These are phyloP conservation scores for Tapirus indicus DNA, from an alignment of 2,797 vertebrate genomes.

Conservation along the genomic window DNA sequence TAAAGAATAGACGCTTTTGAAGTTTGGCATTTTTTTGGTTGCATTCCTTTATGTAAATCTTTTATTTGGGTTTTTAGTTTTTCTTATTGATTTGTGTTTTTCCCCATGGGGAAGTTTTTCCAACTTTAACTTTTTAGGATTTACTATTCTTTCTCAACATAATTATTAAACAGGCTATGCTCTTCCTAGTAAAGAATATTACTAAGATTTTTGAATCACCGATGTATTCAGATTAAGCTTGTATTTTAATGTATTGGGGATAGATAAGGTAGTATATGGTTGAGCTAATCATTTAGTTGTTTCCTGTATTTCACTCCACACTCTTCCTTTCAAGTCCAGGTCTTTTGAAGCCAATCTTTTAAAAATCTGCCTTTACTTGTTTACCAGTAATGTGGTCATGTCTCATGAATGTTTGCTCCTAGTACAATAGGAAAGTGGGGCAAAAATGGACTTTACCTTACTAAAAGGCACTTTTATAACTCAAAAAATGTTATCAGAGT, in stretches of 20 bases:
- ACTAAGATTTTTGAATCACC: background rate
- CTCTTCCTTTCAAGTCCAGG: background rate
- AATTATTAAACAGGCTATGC: background rate
- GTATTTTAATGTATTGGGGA: background rate
- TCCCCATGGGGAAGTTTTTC: background rate
- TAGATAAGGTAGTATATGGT: background rate
- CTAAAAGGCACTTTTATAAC: background rate
- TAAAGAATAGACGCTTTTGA: background rate
- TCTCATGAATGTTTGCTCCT: background rate
- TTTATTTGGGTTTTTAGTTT: conserved; percentile 27
- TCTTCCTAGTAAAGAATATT: background rate
- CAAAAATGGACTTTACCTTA: background rate
- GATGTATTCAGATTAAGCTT: background rate
- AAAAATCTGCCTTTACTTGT: background rate
- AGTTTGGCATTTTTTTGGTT: background rate
- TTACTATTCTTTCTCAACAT: background rate
- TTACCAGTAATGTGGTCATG: background rate
- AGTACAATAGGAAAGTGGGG: background rate
- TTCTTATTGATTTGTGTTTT: background rate
- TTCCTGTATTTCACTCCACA: background rate
- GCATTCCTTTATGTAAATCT: background rate
- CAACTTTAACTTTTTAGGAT: background rate
- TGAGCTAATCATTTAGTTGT: background rate
- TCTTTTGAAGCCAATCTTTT: conserved; percentile 1
- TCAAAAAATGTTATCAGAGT: background rate